Evolutionary conservation across 92 coral and sea anemone species (phyloP), one percentile per base, ranked within the genome.

Genomic region (Porites lobata): DNA sequence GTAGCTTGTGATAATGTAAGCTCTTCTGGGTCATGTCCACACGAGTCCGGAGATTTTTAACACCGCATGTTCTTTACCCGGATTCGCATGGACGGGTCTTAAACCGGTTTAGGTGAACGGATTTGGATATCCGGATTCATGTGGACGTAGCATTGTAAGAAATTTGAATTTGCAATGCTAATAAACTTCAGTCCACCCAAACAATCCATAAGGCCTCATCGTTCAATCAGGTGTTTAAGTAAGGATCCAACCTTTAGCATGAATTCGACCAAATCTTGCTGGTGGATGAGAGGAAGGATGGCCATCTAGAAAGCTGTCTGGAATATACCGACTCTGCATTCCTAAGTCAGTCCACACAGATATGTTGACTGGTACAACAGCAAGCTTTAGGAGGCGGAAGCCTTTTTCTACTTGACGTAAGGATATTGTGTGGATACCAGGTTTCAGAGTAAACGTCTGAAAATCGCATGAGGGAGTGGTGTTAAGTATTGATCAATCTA

Each of bases 341-440:
- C 99, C 99, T 15, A 97, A 88, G 76, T 96, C 98, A 22, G 90
- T 81, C 99, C 99, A 97, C 75, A 86, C 90, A 3, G 75, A 53
- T 58, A 97, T 82, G 24, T 15, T 17, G 7, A 70, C 71, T 13
- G 99, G 98, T 15, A 95, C 93, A 15, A 97, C 85, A 38, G 85
- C 90, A 38, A 97, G 21, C 43, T 85, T 86, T 50, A 91, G 87
- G 70, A 82, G 77, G 50, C 89, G 93, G 62, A 97, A 97, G 13
- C 92, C 89, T 69, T n/a, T 15, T 43, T 96, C 96, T 47, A 13
- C 57, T 73, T 95, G 99, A 7, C 92, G 84, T 20, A 97, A 63
- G 66, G 93, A 85, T 6, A 97, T 71, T 19, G 90, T 89, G 73
- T 97, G 99, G 15, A 84, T 75, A 2, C 99, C 98, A 69, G 99